Conservation (phyloP, 2,888 invertebrate species). For the Phoronis australis region DNA sequence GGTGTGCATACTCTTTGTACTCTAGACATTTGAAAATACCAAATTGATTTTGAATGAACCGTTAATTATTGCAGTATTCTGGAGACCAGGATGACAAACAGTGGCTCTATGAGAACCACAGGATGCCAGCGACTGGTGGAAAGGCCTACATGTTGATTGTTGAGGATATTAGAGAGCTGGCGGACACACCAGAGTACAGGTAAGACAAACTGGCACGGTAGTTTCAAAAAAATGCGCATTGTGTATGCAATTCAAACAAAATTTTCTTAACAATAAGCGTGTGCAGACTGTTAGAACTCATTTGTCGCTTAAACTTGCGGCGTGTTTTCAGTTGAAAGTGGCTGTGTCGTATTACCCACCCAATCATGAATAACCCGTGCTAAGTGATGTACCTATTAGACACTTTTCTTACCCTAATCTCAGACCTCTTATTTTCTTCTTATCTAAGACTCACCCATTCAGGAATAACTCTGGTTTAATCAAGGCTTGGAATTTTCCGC, state of each 20-base stretch:
- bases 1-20: too few species aligned
- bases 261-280: not conserved
- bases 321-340: too few species aligned
- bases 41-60: too few species aligned
- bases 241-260: not conserved
- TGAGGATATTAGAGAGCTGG: slow-evolving; percentile 72
- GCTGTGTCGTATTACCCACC: too few species aligned
- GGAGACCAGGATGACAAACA: slow-evolving; percentile 77
- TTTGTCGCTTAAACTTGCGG: not conserved
- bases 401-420: too few species aligned
- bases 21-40: too few species aligned
- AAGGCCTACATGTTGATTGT: slow-evolving; percentile 74
- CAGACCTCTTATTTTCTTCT: too few species aligned
- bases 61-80: slow-evolving; percentile 64
- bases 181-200: slow-evolving; percentile 67
- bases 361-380: too few species aligned
- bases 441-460: too few species aligned
- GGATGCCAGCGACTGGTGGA: slow-evolving; percentile 73
- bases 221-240: not conserved
- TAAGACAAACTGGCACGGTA: slow-evolving; percentile 17
- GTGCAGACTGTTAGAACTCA: not conserved
- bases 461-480: too few species aligned
- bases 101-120: slow-evolving; percentile 71
- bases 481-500: too few species aligned
- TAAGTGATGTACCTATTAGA: too few species aligned